Evolutionary conservation across 2,797 vertebrate species (phyloP).

Genomic region (Acanthopagrus latus): DNA sequence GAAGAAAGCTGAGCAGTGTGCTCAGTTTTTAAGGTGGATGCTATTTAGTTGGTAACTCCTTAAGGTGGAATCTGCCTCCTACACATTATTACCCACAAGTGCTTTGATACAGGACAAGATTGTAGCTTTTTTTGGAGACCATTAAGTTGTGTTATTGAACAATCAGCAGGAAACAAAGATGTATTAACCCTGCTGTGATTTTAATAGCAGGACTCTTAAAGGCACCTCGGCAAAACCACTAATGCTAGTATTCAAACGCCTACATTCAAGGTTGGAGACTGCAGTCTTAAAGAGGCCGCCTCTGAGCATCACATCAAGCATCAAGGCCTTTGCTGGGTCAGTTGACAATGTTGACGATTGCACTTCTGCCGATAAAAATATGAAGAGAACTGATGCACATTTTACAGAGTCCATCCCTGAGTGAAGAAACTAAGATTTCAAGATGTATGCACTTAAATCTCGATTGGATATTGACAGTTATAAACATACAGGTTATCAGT

Average conservation of each 20-base stretch:
- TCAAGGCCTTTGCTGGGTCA: conserved; percentile 2
- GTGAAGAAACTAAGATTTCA: no score
- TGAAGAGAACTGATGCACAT: neutral
- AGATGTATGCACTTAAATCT: no score
- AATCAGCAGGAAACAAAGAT: conserved; percentile 34
- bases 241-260: conserved; percentile 45
- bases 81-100: conserved; percentile 8
- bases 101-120: conserved; percentile 12
- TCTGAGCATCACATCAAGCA: conserved; percentile 21
- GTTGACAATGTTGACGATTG: conserved; percentile 7
- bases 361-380: neutral
- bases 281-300: conserved; percentile 31
- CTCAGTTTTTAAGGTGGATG: conserved; percentile 10
- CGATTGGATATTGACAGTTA: neutral
- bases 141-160: conserved; percentile 31
- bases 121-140: conserved; percentile 26
- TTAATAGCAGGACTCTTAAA: conserved; percentile 45
- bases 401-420: neutral
- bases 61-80: neutral
- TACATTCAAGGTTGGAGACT: conserved; percentile 11
- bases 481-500: neutral
- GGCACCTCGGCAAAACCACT: conserved; percentile 50
- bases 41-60: conserved; percentile 19
- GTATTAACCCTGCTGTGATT: conserved; percentile 53
- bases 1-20: neutral